phyloP scores from a whole-genome alignment of 2,888 invertebrate genomes.

The Xestia rhomboidea region DNA sequence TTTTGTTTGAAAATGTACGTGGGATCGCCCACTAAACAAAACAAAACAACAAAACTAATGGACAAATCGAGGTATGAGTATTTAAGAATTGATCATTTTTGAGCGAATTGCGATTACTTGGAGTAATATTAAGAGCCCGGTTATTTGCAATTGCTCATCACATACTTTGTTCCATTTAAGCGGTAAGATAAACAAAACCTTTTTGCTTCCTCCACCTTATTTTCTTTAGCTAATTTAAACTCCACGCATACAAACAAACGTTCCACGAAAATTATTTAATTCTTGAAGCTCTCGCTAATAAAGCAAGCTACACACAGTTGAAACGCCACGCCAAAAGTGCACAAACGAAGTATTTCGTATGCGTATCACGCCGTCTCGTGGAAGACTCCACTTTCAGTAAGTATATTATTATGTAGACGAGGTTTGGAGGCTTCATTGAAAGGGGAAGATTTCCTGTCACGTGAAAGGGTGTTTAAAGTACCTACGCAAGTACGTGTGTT shows the following conservation, averaged over 20 bases:
- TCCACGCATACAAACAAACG: conserved; percentile 35
- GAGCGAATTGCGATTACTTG: background rate
- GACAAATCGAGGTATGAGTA: background rate
- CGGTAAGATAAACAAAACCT: background rate
- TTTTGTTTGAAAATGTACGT: background rate
- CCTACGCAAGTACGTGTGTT: conserved; percentile 53
- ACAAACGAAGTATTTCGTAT: conserved; percentile 61
- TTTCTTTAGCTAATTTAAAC: conserved; percentile 15
- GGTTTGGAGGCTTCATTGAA: conserved; percentile 66
- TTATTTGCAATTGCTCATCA: background rate
- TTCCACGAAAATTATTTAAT: conserved; percentile 39
- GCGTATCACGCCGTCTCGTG: conserved; percentile 58
- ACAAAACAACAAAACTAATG: background rate
- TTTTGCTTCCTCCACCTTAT: background rate
- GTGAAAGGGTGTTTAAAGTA: conserved; percentile 63
- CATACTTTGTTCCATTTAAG: background rate
- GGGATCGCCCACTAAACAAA: background rate
- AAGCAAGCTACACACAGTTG: conserved; percentile 49
- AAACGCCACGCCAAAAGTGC: conserved; percentile 53
- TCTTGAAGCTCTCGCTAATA: conserved; percentile 43
- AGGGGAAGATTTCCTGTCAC: conserved; percentile 65
- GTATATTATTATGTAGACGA: conserved; percentile 71
- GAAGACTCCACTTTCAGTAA: conserved; percentile 65
- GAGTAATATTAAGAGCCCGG: background rate
- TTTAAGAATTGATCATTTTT: background rate